phyloP scores from a whole-genome alignment of 2,888 invertebrate species.

The Dysmachus trigonus region DNA sequence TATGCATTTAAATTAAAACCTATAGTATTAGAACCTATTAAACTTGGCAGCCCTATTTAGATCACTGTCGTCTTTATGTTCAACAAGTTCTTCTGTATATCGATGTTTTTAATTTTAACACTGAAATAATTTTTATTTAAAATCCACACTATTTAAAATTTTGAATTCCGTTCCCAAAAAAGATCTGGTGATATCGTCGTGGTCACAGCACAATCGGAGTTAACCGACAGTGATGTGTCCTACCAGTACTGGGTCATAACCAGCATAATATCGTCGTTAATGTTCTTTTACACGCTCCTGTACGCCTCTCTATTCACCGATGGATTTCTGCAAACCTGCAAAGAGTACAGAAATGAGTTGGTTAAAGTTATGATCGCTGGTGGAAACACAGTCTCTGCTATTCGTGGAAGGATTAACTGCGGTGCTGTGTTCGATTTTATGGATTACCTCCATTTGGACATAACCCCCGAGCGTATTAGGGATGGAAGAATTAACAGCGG shows the following conservation, averaged over 20 bases:
- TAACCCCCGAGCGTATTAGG: slow-evolving; percentile 70
- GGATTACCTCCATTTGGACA: slow-evolving; percentile 81
- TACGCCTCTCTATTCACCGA: slow-evolving; percentile 77
- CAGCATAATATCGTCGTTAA: slow-evolving; percentile 70
- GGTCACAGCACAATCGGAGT: slow-evolving; percentile 70
- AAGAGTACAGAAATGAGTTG: slow-evolving; percentile 75
- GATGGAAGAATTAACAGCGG: slow-evolving; percentile 79
- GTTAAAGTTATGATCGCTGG: slow-evolving; percentile 67
- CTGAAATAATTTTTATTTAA: neutral
- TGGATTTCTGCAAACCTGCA: slow-evolving; percentile 80
- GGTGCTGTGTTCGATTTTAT: slow-evolving; percentile 82
- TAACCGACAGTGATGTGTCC: slow-evolving; percentile 69
- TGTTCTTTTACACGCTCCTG: slow-evolving; percentile 73
- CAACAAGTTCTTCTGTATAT: neutral
- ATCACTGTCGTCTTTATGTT: neutral
- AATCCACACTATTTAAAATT: neutral
- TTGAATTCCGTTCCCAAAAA: slow-evolving; percentile 27
- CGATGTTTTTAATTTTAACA: neutral
- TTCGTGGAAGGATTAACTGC: slow-evolving; percentile 71
- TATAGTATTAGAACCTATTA: too few relatives aligned
- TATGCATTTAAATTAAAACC: too few relatives aligned
- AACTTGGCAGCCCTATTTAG: too few relatives aligned
- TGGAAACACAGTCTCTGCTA: slow-evolving; percentile 62
- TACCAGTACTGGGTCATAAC: slow-evolving; percentile 77
- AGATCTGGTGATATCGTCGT: slow-evolving; percentile 76